Evolutionary conservation across 2,888 invertebrate species (phyloP).

Genomic region (Cabera pusaria): DNA sequence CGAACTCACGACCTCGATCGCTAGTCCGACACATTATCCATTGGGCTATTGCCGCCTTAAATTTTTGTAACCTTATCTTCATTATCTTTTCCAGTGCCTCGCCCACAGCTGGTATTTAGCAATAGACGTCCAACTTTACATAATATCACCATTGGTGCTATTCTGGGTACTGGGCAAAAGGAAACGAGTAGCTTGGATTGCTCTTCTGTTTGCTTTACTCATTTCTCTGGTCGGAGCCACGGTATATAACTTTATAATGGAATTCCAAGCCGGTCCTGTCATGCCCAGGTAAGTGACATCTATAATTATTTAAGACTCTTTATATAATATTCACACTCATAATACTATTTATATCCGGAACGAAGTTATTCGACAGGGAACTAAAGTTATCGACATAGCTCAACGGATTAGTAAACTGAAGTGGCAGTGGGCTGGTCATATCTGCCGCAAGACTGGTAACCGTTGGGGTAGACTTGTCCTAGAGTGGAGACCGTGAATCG

Average conservation of each 20-base stretch:
- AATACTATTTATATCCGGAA: too few relatives aligned
- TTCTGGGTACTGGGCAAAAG: constrained; percentile 52
- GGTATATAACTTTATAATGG: constrained; percentile 45
- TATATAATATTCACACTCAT: not conserved
- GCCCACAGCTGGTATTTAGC: constrained; percentile 64
- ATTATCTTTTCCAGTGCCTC: constrained; percentile 58
- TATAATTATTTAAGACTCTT: not conserved
- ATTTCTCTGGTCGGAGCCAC: constrained; percentile 40
- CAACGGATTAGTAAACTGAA: too few relatives aligned
- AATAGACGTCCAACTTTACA: constrained; percentile 61
- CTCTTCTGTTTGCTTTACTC: constrained; percentile 39
- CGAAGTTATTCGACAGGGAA: too few relatives aligned
- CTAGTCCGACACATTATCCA: too few relatives aligned
- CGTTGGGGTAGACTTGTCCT: too few relatives aligned
- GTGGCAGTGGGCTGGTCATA: too few relatives aligned
- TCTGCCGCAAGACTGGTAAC: too few relatives aligned
- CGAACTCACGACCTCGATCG: too few relatives aligned
- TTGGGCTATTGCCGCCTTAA: too few relatives aligned
- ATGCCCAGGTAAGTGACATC: constrained; percentile 45
- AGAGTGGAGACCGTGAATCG: too few relatives aligned
- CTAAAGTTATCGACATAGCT: too few relatives aligned
- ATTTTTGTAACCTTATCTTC: too few relatives aligned
- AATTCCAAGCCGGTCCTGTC: constrained; percentile 42
- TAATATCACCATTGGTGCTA: constrained; percentile 59
- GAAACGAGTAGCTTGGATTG: constrained; percentile 45